Base-by-base conservation (phyloP, 2,888 invertebrate genomes). In the Linyphia triangularis region DNA sequence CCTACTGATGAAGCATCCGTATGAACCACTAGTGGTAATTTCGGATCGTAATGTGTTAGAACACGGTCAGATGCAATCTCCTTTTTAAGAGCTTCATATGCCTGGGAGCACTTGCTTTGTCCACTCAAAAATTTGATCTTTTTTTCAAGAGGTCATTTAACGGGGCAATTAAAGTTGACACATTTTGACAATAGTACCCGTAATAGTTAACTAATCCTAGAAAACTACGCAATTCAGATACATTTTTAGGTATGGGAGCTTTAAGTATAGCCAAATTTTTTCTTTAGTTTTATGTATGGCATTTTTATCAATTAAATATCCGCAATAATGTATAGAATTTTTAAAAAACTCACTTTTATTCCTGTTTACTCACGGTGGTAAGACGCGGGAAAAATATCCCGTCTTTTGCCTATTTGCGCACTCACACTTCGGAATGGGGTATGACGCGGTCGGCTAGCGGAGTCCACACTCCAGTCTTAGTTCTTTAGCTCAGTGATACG, bases 1-100 rank as follows among this genome's bases (percentile, higher is more conserved):
- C 92, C 92, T 19, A 82, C 83, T 9, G 91, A 91, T 70, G 91
- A 92, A 10, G 92, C 92, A 90, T 93, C 92, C 13, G 92, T 91
- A 6, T 92, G 92, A 24, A 92, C 65, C 57, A 85, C 82, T 2
- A 92, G 30, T 3, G 91, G 91, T 85, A 91, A 85, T 16, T 91
- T 86, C 24, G 65, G 79, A 83, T 92, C 73, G 30, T 57, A 73
- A 40, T 91, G 91, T 70, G 77, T 89, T 13, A 92, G 83, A 91
- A 51, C 26, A 85, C 84, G 30, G 82, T 72, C 61, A 63, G 72
- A 73, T 33, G 65, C 63, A 72, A 83, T 73, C 43, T 72, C 63
- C 40, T 63, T 40, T 65, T 83, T 83, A 63, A 73, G 40, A 43
- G 72, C 63, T 28, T 83, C 43, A 73, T 73, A 83, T 51, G 83